Conservation (phyloP, 2,797 vertebrate species). For the Apodemus agrarius region DNA sequence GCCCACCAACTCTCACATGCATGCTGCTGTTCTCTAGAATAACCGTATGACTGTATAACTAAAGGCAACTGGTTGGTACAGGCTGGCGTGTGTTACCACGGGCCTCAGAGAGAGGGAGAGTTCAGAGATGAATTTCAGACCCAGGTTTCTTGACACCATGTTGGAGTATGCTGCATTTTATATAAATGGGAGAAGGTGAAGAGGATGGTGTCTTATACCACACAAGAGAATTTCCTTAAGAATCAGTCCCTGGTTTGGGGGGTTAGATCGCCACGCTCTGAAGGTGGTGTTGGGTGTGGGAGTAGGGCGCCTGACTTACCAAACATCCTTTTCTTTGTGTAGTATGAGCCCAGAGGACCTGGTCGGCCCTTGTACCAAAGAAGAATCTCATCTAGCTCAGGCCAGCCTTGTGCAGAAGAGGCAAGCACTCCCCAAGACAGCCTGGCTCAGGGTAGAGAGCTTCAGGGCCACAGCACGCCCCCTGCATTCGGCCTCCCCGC, state of each 20-base stretch:
- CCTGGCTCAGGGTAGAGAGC: constrained; percentile 93
- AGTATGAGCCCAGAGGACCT: constrained; percentile 99
- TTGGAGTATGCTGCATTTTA: neutral
- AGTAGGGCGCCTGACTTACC: neutral
- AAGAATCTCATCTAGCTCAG: constrained; percentile 97
- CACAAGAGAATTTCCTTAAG: neutral
- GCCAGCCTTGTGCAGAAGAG: constrained; percentile 94
- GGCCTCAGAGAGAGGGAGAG: neutral
- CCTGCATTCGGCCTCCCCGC: constrained; percentile 93
- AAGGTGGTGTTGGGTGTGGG: neutral
- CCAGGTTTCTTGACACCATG: neutral
- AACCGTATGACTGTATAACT: neutral
- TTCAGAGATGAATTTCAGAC: neutral
- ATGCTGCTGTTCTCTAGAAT: neutral
- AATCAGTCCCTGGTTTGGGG: neutral
- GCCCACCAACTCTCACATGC: neutral
- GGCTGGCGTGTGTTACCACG: neutral
- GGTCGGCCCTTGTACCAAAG: constrained; percentile 99
- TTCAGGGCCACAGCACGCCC: constrained; percentile 91
- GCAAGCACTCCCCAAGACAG: constrained; percentile 90
- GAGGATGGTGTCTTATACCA: neutral
- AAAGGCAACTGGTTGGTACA: neutral
- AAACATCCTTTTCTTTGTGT: constrained; percentile 65
- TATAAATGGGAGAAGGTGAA: too few relatives aligned
- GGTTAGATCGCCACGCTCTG: neutral